Base-by-base conservation (phyloP, 2,888 invertebrate genomes). In the Parnassius glacialis region DNA sequence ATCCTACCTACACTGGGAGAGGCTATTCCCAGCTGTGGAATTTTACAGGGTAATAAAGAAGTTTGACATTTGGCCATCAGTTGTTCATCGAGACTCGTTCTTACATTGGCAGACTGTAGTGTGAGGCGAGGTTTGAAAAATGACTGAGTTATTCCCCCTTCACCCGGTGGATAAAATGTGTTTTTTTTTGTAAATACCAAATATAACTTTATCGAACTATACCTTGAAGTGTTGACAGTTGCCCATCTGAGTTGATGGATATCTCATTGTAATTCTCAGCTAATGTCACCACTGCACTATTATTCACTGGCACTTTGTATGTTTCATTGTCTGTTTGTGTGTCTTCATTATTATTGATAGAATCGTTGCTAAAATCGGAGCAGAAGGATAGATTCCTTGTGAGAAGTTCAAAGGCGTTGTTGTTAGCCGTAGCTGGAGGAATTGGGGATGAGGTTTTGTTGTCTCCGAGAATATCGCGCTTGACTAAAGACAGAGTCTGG, bases 181-280 rank as follows among this genome's bases (percentile, higher is more conserved):
- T 20, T 20, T 45, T 45, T 12, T 20, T 20, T 20, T 20, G 20
- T 20, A 2, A 20, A 45, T 45, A n/a, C 45, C 7, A 45, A n/a
- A 12, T 45, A n/a, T 48, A 48, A 9, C 10, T 9, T 48, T 7
- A n/a, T 13, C 0, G 16, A 13, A 13, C 13, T 9, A 70, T 66
- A 91, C 92, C 92, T 83, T 92, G 92, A 67, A 89, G 75, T 52
- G 91, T 90, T 45, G 89, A 87, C 41, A 92, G 74, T 73, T 90
- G 92, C 25, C 90, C 91, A 44, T 91, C 88, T 9, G 89, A 78
- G 66, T 90, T 84, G 13, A 90, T 87, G 42, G 90, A 87, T 73
- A 92, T 91, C 70, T 92, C 91, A 71, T 90, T 92, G 66, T 92
- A 92, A 75, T 92, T 92, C 72, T 92, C 92, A 1, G 84, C 76